Evolutionary conservation across 2,797 vertebrate species (phyloP).

Genomic region (Tinamus major): DNA sequence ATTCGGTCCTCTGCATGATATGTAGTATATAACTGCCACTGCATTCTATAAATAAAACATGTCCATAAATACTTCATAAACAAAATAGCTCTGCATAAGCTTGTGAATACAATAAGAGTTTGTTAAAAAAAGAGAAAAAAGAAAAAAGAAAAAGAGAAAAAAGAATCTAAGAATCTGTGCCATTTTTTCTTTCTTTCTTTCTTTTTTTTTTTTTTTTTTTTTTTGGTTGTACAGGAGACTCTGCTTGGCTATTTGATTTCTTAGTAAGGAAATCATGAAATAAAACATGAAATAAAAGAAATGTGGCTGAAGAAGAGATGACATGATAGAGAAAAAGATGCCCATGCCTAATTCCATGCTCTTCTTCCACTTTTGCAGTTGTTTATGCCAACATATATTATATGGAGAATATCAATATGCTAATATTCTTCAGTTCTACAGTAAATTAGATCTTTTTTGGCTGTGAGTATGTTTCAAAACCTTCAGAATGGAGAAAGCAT

Average conservation of each 20-base stretch:
- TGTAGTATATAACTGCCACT: slow-evolving; percentile 23
- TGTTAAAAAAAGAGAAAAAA: not conserved
- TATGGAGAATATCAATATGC: not conserved
- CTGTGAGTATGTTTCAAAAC: not conserved
- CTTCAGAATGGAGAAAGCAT: not conserved
- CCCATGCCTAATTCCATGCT: not conserved
- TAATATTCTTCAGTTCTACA: not conserved
- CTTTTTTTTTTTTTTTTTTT: not conserved
- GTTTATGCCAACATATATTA: not conserved
- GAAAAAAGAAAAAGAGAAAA: not conserved
- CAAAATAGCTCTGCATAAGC: slow-evolving; percentile 36
- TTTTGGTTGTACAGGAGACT: not conserved
- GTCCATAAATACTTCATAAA: slow-evolving; percentile 72
- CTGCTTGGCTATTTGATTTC: not conserved
- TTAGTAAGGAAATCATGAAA: not conserved
- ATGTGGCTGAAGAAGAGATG: not conserved
- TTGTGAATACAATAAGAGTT: slow-evolving; percentile 32
- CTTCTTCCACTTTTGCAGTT: not conserved
- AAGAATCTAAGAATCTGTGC: not conserved
- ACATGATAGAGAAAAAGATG: not conserved
- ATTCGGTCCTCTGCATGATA: slow-evolving; percentile 32
- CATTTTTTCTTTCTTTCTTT: not conserved
- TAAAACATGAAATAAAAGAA: not conserved
- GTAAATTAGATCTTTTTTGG: not conserved
- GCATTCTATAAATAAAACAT: slow-evolving; percentile 74